Evolutionary conservation across 2,113 vertebrate species (phyloP).

Genomic region (Amblyopsis rosae): DNA sequence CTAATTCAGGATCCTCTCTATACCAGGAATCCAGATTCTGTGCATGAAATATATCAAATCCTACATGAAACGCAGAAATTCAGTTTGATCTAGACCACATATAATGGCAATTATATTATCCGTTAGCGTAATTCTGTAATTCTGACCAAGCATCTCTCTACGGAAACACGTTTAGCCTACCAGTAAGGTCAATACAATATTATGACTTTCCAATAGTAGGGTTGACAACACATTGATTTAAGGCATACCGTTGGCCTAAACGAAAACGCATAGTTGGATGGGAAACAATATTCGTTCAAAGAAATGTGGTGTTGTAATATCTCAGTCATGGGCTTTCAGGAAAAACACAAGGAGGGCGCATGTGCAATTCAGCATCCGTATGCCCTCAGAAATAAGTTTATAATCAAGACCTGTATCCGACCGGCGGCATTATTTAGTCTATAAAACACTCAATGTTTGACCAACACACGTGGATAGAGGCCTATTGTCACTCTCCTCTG

Average conservation of each 20-base stretch:
- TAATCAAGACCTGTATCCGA: slow-evolving; percentile 56
- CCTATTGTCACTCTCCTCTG: slow-evolving; percentile 46
- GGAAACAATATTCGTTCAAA: slow-evolving; percentile 37
- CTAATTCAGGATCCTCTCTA: slow-evolving; percentile 70
- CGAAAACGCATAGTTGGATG: slow-evolving; percentile 50
- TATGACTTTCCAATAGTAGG: slow-evolving; percentile 36
- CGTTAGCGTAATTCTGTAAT: slow-evolving; percentile 20
- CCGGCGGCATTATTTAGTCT: slow-evolving; percentile 56
- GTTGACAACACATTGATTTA: slow-evolving; percentile 61
- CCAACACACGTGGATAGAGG: slow-evolving; percentile 8
- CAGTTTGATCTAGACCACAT: slow-evolving; percentile 46
- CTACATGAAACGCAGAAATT: slow-evolving; percentile 58
- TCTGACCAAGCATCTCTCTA: slow-evolving; percentile 25
- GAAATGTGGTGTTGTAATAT: slow-evolving; percentile 34
- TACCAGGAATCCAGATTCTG: slow-evolving; percentile 69
- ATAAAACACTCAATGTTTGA: slow-evolving; percentile 52
- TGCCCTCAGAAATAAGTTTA: slow-evolving; percentile 35
- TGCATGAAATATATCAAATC: slow-evolving; percentile 59
- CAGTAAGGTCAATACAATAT: slow-evolving; percentile 28
- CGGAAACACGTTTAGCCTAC: slow-evolving; percentile 28
- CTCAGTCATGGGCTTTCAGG: slow-evolving; percentile 20
- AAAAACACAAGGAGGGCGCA: slow-evolving; percentile 40
- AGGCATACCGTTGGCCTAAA: slow-evolving; percentile 71
- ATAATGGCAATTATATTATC: slow-evolving; percentile 52
- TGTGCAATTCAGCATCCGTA: slow-evolving; percentile 48